Evolutionary conservation across 2,113 vertebrate species (phyloP), one percentile per base, ranked within the genome.

Genomic region (Craseonycteris thonglongyai): DNA sequence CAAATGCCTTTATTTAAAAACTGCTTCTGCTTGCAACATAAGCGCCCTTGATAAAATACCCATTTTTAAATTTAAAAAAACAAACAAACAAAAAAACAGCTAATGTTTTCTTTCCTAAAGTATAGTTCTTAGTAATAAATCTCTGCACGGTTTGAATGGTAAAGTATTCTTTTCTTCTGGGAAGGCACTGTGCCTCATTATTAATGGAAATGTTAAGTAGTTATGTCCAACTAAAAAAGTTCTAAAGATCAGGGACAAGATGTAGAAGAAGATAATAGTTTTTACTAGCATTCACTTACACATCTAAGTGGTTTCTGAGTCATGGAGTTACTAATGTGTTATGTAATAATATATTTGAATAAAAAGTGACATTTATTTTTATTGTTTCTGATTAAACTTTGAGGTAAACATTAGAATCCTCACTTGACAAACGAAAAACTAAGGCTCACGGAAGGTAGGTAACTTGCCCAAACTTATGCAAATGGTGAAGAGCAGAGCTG

Each of bases 171-270:
- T 93, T 90, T 82, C 42, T 78, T 49, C 72, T 69, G 15, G 47
- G 58, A 95, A 91, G 65, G 82, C 5, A 94, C 66, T 38, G 33
- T 76, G 45, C 14, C 56, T 35, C 76, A 56, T 93, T 97, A 92
- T 92, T 74, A 51, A 86, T 49, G 66, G 91, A 87, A 82, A 56
- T 49, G 11, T 54, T 65, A 93, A 72, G 47, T 71, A 33, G 15
- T 51, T 86, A 40, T n/a, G 42, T 86, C 30, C 42, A 88, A 19
- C 30, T 63, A 45, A 65, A 82, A 71, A 69, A 79, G 78, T 66
- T 74, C 42, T 72, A 61, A 83, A 90, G 69, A 68, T 69, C 91
- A 56, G 16, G 49, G 59, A 71, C 85, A 45, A 84, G 58, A 40
- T 54, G 24, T 58, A 71, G 38, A 72, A 87, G 68, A 81, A 92